Conservation (phyloP, 1,140 invertebrate genomes). For the Teleopsis dalmanni region DNA sequence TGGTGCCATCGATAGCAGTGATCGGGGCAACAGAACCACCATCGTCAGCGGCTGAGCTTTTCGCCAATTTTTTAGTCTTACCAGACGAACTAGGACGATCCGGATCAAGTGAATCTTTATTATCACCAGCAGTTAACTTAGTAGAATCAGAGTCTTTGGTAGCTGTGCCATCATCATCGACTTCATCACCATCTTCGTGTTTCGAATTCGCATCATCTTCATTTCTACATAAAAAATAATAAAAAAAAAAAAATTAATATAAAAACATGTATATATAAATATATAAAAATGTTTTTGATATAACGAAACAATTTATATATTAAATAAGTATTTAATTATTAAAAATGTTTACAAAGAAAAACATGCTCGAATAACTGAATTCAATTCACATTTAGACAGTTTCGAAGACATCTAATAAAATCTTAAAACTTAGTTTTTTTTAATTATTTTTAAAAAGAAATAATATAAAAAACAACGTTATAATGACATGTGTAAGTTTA, state of each 20-base stretch:
- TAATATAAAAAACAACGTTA: no score
- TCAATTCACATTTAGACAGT: no score
- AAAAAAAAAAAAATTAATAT: background rate
- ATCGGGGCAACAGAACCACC: constrained; percentile 25
- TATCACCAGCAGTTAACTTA: constrained; percentile 31
- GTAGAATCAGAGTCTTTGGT: constrained; percentile 44
- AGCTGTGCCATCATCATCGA: constrained; percentile 42
- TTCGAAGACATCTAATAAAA: no score
- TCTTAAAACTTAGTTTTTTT: no score
- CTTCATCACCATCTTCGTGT: constrained; percentile 41
- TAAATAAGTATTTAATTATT: no score
- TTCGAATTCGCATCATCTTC: constrained; percentile 44
- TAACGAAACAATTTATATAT: no score
- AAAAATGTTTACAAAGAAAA: no score
- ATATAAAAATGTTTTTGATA: no score
- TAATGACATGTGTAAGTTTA: no score
- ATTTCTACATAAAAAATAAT: constrained; percentile 19
- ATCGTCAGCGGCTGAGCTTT: constrained; percentile 27
- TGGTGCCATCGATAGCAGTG: constrained; percentile 7
- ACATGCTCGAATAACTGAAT: no score
- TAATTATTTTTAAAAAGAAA: no score
- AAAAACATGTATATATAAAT: background rate
- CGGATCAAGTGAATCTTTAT: constrained; percentile 38
- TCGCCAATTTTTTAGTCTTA: constrained; percentile 34
- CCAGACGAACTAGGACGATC: constrained; percentile 45